Conservation (phyloP, 2,888 invertebrate genomes). For the Megaustenia siamemsis region DNA sequence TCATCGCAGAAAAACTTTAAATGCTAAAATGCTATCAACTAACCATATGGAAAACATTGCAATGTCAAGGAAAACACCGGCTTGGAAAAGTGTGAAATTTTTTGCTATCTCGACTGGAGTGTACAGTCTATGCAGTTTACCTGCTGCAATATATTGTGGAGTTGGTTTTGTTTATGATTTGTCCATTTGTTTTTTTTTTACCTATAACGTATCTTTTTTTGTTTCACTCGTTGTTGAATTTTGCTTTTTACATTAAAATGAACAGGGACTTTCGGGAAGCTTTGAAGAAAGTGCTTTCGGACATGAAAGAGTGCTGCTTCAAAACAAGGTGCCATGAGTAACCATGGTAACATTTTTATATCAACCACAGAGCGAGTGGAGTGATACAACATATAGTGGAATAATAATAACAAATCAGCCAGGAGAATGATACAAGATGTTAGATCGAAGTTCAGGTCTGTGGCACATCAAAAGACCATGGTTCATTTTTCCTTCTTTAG, state of each 20-base stretch:
- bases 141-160: background rate
- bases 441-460: too few relatives aligned
- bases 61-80: background rate
- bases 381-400: too few relatives aligned
- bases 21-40: background rate
- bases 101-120: background rate
- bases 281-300: background rate
- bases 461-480: too few relatives aligned
- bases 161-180: background rate
- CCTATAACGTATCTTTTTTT: background rate
- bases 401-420: too few relatives aligned
- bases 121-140: background rate
- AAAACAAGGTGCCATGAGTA: too few relatives aligned
- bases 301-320: background rate
- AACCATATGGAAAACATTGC: background rate
- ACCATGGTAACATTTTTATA: too few relatives aligned
- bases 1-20: background rate
- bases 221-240: background rate
- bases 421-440: too few relatives aligned
- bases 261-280: background rate
- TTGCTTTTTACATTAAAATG: background rate
- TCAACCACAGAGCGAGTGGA: too few relatives aligned
- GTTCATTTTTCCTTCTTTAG: too few relatives aligned
- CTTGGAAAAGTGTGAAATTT: background rate
- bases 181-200: background rate